Evolutionary conservation across 30 jellyfish, hydroid and myxozoan species (phyloP), one percentile per base, ranked within the genome.

Genomic region (Chironex yamaguchii): DNA sequence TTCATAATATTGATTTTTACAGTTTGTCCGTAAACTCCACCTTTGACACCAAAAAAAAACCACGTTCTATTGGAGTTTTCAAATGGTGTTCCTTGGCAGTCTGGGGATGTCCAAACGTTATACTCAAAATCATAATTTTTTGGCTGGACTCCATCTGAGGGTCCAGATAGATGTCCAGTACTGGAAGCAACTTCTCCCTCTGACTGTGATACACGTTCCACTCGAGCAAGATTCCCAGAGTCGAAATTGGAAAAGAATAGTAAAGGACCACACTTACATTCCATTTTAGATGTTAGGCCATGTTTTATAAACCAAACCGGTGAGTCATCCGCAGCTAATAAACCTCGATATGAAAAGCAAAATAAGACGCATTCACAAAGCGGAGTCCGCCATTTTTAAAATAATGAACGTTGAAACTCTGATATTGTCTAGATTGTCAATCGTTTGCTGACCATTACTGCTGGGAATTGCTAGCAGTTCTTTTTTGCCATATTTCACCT

Each of bases 91-190:
- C 96, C 97, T 77, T 80, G 77, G 70, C 98, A 96, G 67, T 93
- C 98, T n/a, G 96, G 97, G 21, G 92, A 71, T 49, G 98, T 93
- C 98, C 98, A 93, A 0, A 93, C 76, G 29, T 88, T 81, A 53
- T 49, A 93, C 30, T 93, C 98, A 4, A 28, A 54, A 30, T 90
- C 97, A 82, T 12, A 66, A 2, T 29, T 4, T 28, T 53, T 27
- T 3, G 12, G 36, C 20, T 31, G 3, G 4, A 17, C 71, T 50
- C 29, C 42, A 4, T 3, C 54, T 25, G 0, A 65, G 17, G 4
- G 65, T 31, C 36, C 83, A 4, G 49, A 78, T 27, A 26, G 51
- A 25, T 24, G 29, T 13, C 53, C 33, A 11, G 24, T 26, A n/a
- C 32, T 35, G 3, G 33, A 32, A 4, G 2, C 12, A 29, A 4